Percentiles rank a stretch among this genome's conserved stretches.
These are phyloP conservation scores for Pseudopodoces humilis DNA, from an alignment of 2,113 vertebrate genomes.

Conservation along the genomic window DNA sequence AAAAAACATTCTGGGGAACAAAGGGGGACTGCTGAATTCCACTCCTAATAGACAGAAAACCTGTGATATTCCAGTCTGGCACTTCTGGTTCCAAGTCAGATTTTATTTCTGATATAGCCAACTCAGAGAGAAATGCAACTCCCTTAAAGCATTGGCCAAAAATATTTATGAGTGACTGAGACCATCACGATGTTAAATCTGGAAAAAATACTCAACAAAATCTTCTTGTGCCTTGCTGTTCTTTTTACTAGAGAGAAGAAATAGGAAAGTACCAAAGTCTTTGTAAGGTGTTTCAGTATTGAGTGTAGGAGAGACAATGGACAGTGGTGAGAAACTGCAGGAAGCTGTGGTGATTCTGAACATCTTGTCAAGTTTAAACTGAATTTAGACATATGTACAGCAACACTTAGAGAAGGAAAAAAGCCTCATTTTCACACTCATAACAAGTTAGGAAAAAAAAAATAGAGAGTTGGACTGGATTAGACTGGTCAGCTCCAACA, in stretches of 20 bases:
- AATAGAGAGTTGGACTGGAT: background rate
- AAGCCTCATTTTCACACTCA: background rate
- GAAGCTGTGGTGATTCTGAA: background rate
- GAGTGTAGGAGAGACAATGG: background rate
- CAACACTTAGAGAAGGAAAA: background rate
- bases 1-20: background rate
- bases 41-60: background rate
- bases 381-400: background rate
- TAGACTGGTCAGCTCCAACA: background rate
- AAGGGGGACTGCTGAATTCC: background rate
- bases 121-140: background rate
- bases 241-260: background rate
- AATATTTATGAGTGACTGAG: background rate
- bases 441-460: too few species aligned
- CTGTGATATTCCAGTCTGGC: background rate
- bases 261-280: background rate
- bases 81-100: background rate
- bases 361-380: background rate
- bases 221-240: background rate
- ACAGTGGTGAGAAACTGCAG: background rate
- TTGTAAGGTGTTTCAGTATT: background rate
- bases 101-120: background rate
- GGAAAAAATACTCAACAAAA: background rate
- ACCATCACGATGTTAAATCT: background rate
- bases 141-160: background rate